Evolutionary conservation across 1,140 invertebrate genomes (phyloP).

Genomic region (Mya arenaria): DNA sequence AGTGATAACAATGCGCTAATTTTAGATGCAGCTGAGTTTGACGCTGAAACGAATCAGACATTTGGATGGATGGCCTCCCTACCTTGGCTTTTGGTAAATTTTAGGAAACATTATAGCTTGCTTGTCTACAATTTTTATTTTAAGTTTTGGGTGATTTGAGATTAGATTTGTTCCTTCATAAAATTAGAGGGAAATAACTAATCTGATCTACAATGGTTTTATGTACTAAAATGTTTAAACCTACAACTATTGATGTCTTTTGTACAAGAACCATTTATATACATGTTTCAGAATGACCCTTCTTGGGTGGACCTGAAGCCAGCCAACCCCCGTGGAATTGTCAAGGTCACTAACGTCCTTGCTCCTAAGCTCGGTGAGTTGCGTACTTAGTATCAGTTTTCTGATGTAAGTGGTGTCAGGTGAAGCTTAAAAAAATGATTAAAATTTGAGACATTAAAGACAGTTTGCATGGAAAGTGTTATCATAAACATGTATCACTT

Average conservation of each 20-base stretch:
- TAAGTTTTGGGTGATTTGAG: background rate
- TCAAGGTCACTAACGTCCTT: slow-evolving; percentile 50
- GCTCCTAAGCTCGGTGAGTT: slow-evolving; percentile 25
- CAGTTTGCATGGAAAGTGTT: background rate
- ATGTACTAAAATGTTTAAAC: background rate
- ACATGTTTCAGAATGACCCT: slow-evolving; percentile 65
- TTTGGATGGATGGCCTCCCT: slow-evolving; percentile 70
- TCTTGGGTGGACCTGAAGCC: slow-evolving; percentile 70
- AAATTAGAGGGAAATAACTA: background rate
- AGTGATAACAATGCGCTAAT: background rate
- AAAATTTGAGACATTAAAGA: background rate
- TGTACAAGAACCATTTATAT: background rate
- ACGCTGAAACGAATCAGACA: slow-evolving; percentile 57
- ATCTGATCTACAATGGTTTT: background rate
- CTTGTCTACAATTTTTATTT: background rate
- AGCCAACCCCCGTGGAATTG: slow-evolving; percentile 59
- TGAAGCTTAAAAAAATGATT: background rate
- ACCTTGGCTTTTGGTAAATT: slow-evolving; percentile 74
- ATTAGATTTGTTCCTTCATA: no score
- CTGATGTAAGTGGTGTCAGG: background rate
- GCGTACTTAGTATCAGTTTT: background rate
- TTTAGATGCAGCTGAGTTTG: slow-evolving; percentile 57
- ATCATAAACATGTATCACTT: background rate
- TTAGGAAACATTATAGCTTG: background rate
- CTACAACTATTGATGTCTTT: background rate